Conservation (phyloP, 2,797 vertebrate species). For the Macropodus opercularis region DNA sequence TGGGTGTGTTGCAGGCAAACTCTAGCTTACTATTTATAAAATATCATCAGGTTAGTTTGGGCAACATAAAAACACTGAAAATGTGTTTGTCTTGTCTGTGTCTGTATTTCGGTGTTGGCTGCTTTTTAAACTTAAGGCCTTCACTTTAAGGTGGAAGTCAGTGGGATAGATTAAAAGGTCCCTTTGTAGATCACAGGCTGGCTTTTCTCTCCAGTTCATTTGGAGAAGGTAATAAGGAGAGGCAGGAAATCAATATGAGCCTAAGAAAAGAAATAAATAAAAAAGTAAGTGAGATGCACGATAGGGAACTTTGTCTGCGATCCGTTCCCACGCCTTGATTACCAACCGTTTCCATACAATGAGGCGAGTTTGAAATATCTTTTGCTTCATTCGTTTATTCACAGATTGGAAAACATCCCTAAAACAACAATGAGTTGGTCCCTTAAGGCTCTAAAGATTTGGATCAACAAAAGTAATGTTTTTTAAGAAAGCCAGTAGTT, state of each 20-base stretch:
- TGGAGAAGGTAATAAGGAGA: constrained; percentile 42
- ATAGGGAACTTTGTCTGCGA: constrained; percentile 23
- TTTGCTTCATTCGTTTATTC: constrained; percentile 83
- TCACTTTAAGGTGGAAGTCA: background rate
- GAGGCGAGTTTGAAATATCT: constrained; percentile 22
- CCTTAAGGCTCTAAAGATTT: constrained; percentile 75
- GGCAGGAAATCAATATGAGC: constrained; percentile 55
- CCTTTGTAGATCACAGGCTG: constrained; percentile 29
- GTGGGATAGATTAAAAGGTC: constrained; percentile 13
- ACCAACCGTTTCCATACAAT: constrained; percentile 37
- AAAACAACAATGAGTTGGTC: constrained; percentile 83
- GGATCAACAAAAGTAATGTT: constrained; percentile 72
- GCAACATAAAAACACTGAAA: too few species aligned
- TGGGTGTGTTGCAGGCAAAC: too few species aligned
- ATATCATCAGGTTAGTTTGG: too few species aligned
- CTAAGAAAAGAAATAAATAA: constrained; percentile 12
- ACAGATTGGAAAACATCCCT: constrained; percentile 79
- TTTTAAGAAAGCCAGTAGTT: constrained; percentile 69
- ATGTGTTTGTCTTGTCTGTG: too few species aligned
- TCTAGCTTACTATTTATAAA: too few species aligned
- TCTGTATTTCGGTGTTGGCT: background rate
- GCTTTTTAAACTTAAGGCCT: background rate
- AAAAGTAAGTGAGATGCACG: constrained; percentile 45
- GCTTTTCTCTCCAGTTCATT: constrained; percentile 52
- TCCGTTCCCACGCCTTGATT: constrained; percentile 41